Percentiles rank a stretch among this genome's conserved stretches.
These are phyloP conservation scores for Chondrosia reniformis DNA, from an alignment of 37 sponge, comb jelly and placozoan species.

Conservation along the genomic window DNA sequence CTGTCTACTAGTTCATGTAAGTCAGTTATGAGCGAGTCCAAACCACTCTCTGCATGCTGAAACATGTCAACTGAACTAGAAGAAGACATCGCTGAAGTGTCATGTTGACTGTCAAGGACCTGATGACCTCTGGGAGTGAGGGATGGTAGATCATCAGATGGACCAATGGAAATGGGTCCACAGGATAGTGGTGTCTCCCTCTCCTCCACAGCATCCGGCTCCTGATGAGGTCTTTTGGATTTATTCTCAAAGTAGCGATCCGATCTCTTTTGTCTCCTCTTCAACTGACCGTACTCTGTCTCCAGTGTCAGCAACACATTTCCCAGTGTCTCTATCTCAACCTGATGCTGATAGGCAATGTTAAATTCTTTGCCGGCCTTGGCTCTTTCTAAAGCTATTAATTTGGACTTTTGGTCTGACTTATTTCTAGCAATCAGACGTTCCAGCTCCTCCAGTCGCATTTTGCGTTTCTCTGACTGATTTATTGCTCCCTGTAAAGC, in stretches of 20 bases:
- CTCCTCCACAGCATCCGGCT: too few relatives aligned
- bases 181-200: too few relatives aligned
- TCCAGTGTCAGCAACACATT: slow-evolving; percentile 29
- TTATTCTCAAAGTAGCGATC: slow-evolving; percentile 59
- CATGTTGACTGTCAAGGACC: too few relatives aligned
- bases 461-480: slow-evolving; percentile 24
- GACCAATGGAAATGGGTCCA: too few relatives aligned
- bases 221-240: slow-evolving; percentile 14
- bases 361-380: slow-evolving; percentile 37
- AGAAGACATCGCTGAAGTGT: too few relatives aligned
- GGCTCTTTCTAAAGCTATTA: slow-evolving; percentile 49
- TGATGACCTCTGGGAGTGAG: too few relatives aligned
- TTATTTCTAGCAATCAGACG: slow-evolving; percentile 42
- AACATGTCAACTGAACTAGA: too few relatives aligned
- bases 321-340: slow-evolving; percentile 57
- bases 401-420: slow-evolving; percentile 45
- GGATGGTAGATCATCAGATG: too few relatives aligned
- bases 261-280: slow-evolving; percentile 52
- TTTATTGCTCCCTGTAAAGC: not conserved
- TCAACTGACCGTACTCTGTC: slow-evolving; percentile 30
- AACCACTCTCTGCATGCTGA: too few relatives aligned
- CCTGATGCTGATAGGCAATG: slow-evolving; percentile 39
- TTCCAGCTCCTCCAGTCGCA: slow-evolving; percentile 46
- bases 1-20: too few relatives aligned
- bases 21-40: too few relatives aligned